Evolutionary conservation across 2,888 invertebrate species (phyloP), one percentile per base, ranked within the genome.

Genomic region (Polydrusus cervinus): DNA sequence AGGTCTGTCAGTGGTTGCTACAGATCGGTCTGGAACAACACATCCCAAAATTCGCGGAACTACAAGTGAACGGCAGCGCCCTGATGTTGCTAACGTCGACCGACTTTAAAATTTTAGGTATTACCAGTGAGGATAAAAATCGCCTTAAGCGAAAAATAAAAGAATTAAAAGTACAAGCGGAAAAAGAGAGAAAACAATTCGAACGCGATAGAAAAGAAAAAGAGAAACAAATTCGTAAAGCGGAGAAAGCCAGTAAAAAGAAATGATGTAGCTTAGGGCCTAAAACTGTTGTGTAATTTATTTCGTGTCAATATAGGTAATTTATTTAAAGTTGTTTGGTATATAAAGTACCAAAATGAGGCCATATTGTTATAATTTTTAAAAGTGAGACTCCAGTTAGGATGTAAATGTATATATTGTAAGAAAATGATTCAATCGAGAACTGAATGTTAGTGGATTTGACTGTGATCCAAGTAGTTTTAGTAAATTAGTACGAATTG

Each of bases 1-100:
- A 97, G 94, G 97, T 98, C 67, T 96, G 95, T 87, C 96, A 97
- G 87, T 98, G 97, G 97, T 89, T 98, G 78, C 89, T 92, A 81
- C 90, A 91, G 20, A 90, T 96, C 79, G 95, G 96, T 47, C 89
- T 98, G 84, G 97, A 97, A 86, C 93, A 95, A 72, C 94, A 96
- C 88, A 93, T 95, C 81, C 91, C 95, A 62, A 94, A 95, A 82
- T 97, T 98, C 87, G 92, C 95, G 68, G 95, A 96, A 82, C 93
- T 95, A 82, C 94, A 94, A 84, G 94, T 99, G 67, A 95, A 95
- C 86, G 99, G 99, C 18, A 90, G 92, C 43, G 93, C 95, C 68
- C 89, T 99, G 71, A 89, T 99, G 57, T 92, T 94, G 78, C 89
- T 99, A 69, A 97, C 97, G 85, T 96, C 97, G 0, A 93, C 95